phyloP scores from a whole-genome alignment of 1,140 invertebrate species.

The Saxidomus purpurata region DNA sequence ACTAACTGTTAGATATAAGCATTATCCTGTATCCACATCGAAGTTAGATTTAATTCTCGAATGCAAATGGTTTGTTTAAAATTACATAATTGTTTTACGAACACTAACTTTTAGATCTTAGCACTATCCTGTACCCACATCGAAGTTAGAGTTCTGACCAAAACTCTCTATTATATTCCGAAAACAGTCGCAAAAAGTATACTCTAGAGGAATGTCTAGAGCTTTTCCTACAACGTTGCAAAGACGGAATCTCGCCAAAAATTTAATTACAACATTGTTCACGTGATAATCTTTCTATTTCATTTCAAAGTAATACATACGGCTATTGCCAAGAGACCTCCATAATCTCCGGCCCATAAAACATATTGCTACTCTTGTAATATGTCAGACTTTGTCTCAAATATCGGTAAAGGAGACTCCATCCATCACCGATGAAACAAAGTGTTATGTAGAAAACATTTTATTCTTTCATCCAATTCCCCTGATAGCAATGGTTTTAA shows the following conservation, averaged over 20 bases:
- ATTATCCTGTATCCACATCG: too few species aligned
- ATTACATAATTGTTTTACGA: too few species aligned
- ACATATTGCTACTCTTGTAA: neutral
- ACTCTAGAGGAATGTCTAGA: constrained; percentile 3
- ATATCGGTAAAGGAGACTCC: neutral
- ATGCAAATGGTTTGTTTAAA: too few species aligned
- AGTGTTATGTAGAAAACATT: neutral
- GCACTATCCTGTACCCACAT: too few species aligned
- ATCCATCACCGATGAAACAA: neutral
- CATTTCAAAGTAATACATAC: constrained; percentile 24
- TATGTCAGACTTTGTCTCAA: neutral
- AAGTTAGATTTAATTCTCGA: too few species aligned
- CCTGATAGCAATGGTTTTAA: neutral
- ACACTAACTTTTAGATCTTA: too few species aligned
- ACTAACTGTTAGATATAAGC: too few species aligned
- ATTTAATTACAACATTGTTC: constrained; percentile 28
- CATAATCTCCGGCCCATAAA: neutral
- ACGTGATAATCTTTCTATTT: neutral
- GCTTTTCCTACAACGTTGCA: neutral
- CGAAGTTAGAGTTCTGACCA: too few species aligned
- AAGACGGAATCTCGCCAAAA: neutral
- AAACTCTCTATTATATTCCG: too few species aligned
- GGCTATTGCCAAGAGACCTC: neutral
- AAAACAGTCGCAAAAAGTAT: too few species aligned
- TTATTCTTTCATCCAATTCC: neutral